Evolutionary conservation across 2,888 invertebrate genomes (phyloP).

Genomic region (Euzophera pinguis): DNA sequence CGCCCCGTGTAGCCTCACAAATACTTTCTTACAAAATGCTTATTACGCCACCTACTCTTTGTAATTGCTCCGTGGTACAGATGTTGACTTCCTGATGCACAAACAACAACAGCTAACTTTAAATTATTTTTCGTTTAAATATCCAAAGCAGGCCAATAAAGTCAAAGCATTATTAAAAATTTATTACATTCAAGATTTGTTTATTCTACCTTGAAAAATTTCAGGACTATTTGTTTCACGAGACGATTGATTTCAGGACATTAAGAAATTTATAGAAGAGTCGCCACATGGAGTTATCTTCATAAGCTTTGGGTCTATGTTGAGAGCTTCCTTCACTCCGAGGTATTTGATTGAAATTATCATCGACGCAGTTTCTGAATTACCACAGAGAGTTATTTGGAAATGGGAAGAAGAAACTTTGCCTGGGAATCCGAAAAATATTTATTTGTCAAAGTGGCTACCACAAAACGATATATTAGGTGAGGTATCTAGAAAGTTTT

Average conservation of each 20-base stretch:
- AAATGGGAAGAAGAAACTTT: conserved; percentile 84
- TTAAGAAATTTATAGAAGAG: conserved; percentile 82
- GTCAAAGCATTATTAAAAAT: too few relatives aligned
- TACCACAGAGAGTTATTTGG: conserved; percentile 86
- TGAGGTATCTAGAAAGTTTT: conserved; percentile 38
- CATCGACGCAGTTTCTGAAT: conserved; percentile 77
- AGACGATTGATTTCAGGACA: conserved; percentile 66
- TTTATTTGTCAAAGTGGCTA: conserved; percentile 82
- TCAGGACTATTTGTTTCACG: not conserved
- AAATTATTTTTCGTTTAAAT: too few relatives aligned
- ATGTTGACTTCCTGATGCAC: too few relatives aligned
- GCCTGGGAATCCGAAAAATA: conserved; percentile 79
- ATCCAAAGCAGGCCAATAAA: too few relatives aligned
- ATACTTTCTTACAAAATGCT: too few relatives aligned
- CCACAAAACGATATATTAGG: conserved; percentile 85
- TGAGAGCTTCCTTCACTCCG: conserved; percentile 82
- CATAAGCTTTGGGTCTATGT: conserved; percentile 88
- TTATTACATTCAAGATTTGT: too few relatives aligned
- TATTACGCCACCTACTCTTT: too few relatives aligned
- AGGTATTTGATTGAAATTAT: conserved; percentile 80
- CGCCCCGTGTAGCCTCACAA: too few relatives aligned
- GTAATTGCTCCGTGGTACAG: too few relatives aligned
- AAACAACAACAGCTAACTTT: too few relatives aligned
- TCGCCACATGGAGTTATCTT: conserved; percentile 84
- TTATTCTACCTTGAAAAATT: too few relatives aligned